Evolutionary conservation across 2,797 vertebrate species (phyloP).

Genomic region (Esox masquinongy): DNA sequence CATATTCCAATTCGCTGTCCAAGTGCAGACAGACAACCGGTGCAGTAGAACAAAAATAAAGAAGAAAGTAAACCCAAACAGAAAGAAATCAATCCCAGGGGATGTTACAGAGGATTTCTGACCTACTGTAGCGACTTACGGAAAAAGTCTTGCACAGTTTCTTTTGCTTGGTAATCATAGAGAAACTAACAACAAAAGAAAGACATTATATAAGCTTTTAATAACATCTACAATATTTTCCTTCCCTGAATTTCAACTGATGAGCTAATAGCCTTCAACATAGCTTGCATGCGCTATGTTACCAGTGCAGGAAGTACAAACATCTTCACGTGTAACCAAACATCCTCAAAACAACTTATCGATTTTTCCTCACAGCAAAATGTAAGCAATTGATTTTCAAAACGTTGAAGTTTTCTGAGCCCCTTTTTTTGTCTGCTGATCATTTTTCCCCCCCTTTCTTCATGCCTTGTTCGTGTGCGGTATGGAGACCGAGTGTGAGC

Average conservation of each 20-base stretch:
- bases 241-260: neutral
- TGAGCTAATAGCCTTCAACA: neutral
- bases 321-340: neutral
- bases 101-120: neutral
- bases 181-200: neutral
- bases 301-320: neutral
- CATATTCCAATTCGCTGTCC: slow-evolving; percentile 19
- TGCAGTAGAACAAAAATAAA: neutral
- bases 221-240: neutral
- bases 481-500: neutral
- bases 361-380: neutral
- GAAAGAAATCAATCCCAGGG: neutral
- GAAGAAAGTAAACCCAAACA: neutral
- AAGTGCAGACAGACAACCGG: neutral
- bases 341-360: neutral
- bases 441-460: neutral
- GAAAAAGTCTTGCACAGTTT: neutral
- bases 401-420: neutral
- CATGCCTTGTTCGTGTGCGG: neutral
- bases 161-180: neutral
- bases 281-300: neutral
- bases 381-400: neutral
- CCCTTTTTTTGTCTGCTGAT: neutral
- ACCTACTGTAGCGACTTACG: neutral
- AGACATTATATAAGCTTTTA: neutral